These are phyloP conservation scores for Heteropelma amictum DNA, from an alignment of 2,888 invertebrate species.

Conservation along the genomic window DNA sequence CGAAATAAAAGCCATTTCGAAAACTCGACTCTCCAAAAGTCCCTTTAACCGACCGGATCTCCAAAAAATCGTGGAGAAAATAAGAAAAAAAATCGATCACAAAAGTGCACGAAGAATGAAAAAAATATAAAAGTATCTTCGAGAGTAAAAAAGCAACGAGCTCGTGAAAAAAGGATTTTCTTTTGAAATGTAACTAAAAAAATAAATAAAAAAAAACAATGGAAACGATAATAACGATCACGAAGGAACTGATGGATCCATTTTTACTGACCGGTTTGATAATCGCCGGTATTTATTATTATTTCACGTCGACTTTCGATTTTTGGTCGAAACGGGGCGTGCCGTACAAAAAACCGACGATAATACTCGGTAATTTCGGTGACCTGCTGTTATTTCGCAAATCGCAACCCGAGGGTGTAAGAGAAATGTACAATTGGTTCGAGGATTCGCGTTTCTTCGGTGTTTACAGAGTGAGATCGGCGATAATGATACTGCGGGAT, in stretches of 20 bases:
- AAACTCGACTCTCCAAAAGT: no score
- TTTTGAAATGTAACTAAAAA: slow-evolving; percentile 7
- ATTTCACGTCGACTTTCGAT: slow-evolving; percentile 70
- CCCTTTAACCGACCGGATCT: no score
- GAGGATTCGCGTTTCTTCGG: slow-evolving; percentile 70
- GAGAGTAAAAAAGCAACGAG: background rate
- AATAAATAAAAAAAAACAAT: slow-evolving; percentile 2
- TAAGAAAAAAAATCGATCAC: no score
- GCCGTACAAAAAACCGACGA: slow-evolving; percentile 69
- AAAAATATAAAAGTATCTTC: no score
- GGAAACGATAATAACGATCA: background rate
- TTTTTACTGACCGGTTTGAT: slow-evolving; percentile 60
- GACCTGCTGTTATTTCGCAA: slow-evolving; percentile 68
- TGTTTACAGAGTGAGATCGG: slow-evolving; percentile 70
- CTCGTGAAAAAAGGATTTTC: no score
- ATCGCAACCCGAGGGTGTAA: slow-evolving; percentile 69
- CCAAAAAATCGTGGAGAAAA: no score
- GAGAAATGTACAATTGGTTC: slow-evolving; percentile 74
- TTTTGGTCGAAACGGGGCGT: slow-evolving; percentile 71
- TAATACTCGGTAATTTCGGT: slow-evolving; percentile 71
- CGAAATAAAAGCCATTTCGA: no score
- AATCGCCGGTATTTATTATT: slow-evolving; percentile 63
- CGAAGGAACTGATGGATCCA: slow-evolving; percentile 45
- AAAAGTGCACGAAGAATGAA: no score
- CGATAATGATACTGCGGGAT: slow-evolving; percentile 71